Evolutionary conservation across 1,140 invertebrate genomes (phyloP).

Genomic region (Caligus rogercresseyi): DNA sequence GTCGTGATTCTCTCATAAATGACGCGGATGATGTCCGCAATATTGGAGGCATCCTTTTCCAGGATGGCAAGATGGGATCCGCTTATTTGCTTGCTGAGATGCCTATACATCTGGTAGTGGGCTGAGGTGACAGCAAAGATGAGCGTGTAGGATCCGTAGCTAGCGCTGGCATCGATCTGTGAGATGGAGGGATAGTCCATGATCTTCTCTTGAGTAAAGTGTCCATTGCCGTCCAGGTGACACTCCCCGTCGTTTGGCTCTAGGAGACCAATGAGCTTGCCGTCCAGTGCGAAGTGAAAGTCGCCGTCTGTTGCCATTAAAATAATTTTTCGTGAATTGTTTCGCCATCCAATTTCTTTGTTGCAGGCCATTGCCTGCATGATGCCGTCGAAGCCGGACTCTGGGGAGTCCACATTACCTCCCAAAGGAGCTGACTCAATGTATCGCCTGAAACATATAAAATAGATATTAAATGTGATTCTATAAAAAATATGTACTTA

Average conservation of each 20-base stretch:
- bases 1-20: not conserved
- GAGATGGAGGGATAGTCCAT: conserved; percentile 97
- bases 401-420: conserved; percentile 48
- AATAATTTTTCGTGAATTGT: conserved; percentile 35
- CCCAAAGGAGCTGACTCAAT: conserved; percentile 34
- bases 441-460: too few species aligned
- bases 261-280: conserved; percentile 43
- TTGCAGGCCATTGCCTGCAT: conserved; percentile 38
- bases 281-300: conserved; percentile 40
- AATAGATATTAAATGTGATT: too few species aligned
- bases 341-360: conserved; percentile 26
- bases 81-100: not conserved
- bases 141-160: not conserved
- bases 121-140: not conserved
- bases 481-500: too few species aligned
- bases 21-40: not conserved
- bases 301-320: conserved; percentile 39
- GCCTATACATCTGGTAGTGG: not conserved
- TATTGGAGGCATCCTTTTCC: not conserved
- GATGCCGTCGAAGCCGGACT: conserved; percentile 58
- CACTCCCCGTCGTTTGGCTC: not conserved
- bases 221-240: conserved; percentile 27
- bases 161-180: conserved; percentile 36
- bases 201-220: conserved; percentile 36
- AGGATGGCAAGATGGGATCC: not conserved